phyloP scores from a whole-genome alignment of 2,888 invertebrate genomes.

The Eristalinus aeneus region DNA sequence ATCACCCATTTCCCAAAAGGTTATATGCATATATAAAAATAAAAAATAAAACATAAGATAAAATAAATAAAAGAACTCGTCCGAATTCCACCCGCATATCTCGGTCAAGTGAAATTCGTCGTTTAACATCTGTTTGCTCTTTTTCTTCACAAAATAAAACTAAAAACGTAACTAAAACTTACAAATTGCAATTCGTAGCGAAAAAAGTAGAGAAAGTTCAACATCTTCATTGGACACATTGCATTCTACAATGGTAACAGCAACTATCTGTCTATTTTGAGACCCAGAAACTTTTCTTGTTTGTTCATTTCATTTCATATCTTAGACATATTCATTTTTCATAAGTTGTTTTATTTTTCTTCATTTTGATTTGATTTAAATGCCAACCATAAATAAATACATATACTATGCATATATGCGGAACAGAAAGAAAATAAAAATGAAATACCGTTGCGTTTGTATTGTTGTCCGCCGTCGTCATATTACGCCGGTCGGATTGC shows the following conservation, averaged over 20 bases:
- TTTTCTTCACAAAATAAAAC: constrained; percentile 17
- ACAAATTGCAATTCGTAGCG: constrained; percentile 64
- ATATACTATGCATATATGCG: background rate
- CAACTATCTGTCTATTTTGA: constrained; percentile 70
- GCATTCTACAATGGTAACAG: constrained; percentile 69
- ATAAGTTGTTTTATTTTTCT: background rate
- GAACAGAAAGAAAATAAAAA: constrained; percentile 70
- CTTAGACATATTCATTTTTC: background rate
- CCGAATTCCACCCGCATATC: background rate
- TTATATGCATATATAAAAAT: no score
- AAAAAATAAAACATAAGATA: background rate
- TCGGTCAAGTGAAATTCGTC: constrained; percentile 35
- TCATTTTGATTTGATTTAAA: background rate
- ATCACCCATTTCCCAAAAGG: background rate
- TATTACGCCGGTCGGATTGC: background rate
- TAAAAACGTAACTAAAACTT: constrained; percentile 41
- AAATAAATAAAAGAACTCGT: background rate
- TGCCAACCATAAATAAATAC: constrained; percentile 42
- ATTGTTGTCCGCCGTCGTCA: constrained; percentile 8
- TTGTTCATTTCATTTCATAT: constrained; percentile 15
- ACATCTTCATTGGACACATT: constrained; percentile 60
- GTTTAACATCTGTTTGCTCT: no score
- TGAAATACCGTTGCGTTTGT: constrained; percentile 60
- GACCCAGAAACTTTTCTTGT: constrained; percentile 70
- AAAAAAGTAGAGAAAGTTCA: constrained; percentile 66